phyloP scores from a whole-genome alignment of 2,888 invertebrate species.

The Hydroisotoma schaefferi region DNA sequence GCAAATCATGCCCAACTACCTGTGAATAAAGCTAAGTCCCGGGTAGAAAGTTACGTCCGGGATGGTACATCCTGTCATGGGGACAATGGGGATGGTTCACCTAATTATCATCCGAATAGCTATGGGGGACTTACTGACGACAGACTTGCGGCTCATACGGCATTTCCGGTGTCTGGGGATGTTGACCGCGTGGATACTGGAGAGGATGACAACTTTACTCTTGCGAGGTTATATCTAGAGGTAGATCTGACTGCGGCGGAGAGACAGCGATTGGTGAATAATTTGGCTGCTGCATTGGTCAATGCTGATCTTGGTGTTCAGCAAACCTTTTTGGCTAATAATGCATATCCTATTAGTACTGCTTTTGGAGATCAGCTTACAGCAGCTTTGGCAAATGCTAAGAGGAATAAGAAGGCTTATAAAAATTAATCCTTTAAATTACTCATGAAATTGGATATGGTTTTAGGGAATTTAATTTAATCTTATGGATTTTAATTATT shows the following conservation, averaged over 20 bases:
- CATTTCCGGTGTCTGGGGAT: constrained; percentile 61
- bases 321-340: constrained; percentile 50
- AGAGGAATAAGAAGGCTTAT: not conserved
- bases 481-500: too few species aligned
- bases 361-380: constrained; percentile 13
- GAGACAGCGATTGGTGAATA: constrained; percentile 67
- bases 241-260: constrained; percentile 73
- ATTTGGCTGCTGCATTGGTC: constrained; percentile 73
- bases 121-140: constrained; percentile 21
- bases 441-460: too few species aligned
- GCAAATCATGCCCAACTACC: constrained; percentile 18
- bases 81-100: constrained; percentile 14
- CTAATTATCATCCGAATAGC: constrained; percentile 36
- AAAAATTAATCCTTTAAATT: too few species aligned
- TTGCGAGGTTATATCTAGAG: constrained; percentile 74
- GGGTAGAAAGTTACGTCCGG: constrained; percentile 14
- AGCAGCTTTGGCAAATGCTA: constrained; percentile 1
- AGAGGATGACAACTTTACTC: constrained; percentile 86
- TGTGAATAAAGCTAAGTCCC: constrained; percentile 19
- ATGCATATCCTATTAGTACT: constrained; percentile 5
- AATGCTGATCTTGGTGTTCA: constrained; percentile 80
- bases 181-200: constrained; percentile 57
- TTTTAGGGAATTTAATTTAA: too few species aligned
- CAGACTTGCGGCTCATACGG: constrained; percentile 53
- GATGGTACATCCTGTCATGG: constrained; percentile 10